phyloP scores from a whole-genome alignment of 2,888 invertebrate species.

The Habroteleia sp. region DNA sequence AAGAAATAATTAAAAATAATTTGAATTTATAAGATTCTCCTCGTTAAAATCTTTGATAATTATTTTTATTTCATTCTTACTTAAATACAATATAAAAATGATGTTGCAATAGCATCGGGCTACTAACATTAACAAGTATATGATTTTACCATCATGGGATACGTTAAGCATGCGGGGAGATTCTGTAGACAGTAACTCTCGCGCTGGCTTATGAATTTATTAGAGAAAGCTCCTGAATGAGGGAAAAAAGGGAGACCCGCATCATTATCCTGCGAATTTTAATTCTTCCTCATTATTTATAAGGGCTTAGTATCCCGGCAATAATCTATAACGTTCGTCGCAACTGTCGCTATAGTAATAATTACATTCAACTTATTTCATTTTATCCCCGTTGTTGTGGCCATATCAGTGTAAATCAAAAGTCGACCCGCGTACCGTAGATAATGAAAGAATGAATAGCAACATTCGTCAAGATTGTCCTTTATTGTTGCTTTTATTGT shows the following conservation, averaged over 20 bases:
- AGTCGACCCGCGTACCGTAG: constrained; percentile 16
- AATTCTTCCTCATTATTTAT: constrained; percentile 58
- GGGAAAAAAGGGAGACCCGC: constrained; percentile 51
- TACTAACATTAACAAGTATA: constrained; percentile 31
- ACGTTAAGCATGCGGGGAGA: constrained; percentile 59
- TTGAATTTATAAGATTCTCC: too few relatives aligned
- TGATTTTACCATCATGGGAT: constrained; percentile 44
- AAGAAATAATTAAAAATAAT: too few relatives aligned
- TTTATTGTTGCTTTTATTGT: constrained; percentile 9
- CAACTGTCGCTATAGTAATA: constrained; percentile 39
- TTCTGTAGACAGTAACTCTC: constrained; percentile 60
- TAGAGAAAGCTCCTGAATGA: constrained; percentile 67
- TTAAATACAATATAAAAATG: too few relatives aligned
- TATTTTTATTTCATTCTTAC: too few relatives aligned
- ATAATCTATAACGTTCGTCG: constrained; percentile 44
- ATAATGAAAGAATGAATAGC: constrained; percentile 47
- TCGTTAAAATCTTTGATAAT: too few relatives aligned
- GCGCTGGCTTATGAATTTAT: constrained; percentile 72
- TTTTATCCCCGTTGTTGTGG: constrained; percentile 60
- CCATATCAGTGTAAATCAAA: constrained; percentile 38
- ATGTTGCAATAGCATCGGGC: constrained; percentile 4
- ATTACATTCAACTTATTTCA: constrained; percentile 48
- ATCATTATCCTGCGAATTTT: constrained; percentile 58
- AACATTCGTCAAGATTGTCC: constrained; percentile 21
- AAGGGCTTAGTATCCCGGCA: constrained; percentile 25